Conservation (phyloP, 2,113 vertebrate genomes). For the Psephotus haematonotus region DNA sequence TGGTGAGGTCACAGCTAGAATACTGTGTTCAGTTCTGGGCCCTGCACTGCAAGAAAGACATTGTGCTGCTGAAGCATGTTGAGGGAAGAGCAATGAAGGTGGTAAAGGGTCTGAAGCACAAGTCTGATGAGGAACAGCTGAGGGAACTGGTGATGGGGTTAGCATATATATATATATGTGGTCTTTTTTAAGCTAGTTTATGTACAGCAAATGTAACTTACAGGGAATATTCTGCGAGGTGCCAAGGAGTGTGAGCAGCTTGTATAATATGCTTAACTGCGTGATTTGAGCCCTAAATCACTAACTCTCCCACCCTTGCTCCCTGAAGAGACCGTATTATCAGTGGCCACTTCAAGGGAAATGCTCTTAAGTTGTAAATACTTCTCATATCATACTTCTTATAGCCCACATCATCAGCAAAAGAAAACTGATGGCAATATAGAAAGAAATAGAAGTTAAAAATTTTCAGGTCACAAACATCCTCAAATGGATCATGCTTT, state of each 20-base stretch:
- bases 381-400: background rate
- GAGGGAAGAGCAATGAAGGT: background rate
- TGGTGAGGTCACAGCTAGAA: background rate
- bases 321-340: background rate
- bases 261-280: background rate
- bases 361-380: background rate
- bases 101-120: background rate
- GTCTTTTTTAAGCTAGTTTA: background rate
- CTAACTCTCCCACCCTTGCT: background rate
- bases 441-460: background rate
- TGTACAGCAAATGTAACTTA: background rate
- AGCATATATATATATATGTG: background rate
- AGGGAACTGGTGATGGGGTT: background rate
- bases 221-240: background rate
- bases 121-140: background rate
- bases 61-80: rapidly evolving
- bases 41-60: background rate
- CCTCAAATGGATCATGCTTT: background rate
- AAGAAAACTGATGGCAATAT: background rate
- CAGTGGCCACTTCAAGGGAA: background rate
- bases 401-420: background rate
- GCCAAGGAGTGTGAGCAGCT: background rate
- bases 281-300: background rate
- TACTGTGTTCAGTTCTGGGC: background rate
- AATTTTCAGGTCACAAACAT: background rate